Percentiles rank a stretch among this genome's conserved stretches.
phyloP scores from a whole-genome alignment of 92 coral and sea anemone species.

The Epizoanthus fatuus region DNA sequence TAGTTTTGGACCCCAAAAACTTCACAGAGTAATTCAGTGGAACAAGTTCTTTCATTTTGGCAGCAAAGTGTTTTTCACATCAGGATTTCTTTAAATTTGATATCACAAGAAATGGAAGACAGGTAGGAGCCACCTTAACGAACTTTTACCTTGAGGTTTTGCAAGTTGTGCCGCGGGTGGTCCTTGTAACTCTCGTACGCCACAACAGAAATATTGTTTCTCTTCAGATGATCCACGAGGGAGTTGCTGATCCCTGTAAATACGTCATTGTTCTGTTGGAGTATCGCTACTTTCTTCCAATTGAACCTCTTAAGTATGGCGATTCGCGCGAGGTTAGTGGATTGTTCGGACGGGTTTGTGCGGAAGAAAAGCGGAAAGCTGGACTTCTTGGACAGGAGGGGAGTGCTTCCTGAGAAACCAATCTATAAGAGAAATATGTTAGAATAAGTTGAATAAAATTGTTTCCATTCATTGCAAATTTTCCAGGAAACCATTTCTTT shows the following conservation, averaged over 20 bases:
- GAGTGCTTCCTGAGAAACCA: slow-evolving; percentile 69
- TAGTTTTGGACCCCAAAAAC: no score
- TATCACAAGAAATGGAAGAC: no score
- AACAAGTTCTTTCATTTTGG: no score
- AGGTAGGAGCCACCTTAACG: no score
- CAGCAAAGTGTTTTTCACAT: no score
- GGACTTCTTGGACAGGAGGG: slow-evolving; percentile 65
- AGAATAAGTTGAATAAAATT: no score
- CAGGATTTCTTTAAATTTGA: no score
- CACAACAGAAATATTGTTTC: slow-evolving; percentile 59
- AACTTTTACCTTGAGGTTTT: slow-evolving; percentile 66
- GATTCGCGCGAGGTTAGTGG: slow-evolving; percentile 68
- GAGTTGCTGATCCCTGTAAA: slow-evolving; percentile 78
- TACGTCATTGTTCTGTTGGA: slow-evolving; percentile 78
- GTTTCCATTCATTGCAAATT: no score
- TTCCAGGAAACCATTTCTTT: no score
- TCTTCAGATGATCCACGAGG: slow-evolving; percentile 57
- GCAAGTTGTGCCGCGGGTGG: slow-evolving; percentile 66
- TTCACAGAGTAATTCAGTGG: no score
- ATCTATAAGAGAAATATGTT: slow-evolving; percentile 35
- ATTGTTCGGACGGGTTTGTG: slow-evolving; percentile 73
- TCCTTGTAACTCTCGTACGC: slow-evolving; percentile 78
- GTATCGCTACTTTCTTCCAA: slow-evolving; percentile 77
- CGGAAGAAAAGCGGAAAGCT: slow-evolving; percentile 74
- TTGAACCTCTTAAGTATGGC: slow-evolving; percentile 72